Evolutionary conservation across 2,113 vertebrate species (phyloP), one percentile per base, ranked within the genome.

Genomic region (Pampusana beccarii): DNA sequence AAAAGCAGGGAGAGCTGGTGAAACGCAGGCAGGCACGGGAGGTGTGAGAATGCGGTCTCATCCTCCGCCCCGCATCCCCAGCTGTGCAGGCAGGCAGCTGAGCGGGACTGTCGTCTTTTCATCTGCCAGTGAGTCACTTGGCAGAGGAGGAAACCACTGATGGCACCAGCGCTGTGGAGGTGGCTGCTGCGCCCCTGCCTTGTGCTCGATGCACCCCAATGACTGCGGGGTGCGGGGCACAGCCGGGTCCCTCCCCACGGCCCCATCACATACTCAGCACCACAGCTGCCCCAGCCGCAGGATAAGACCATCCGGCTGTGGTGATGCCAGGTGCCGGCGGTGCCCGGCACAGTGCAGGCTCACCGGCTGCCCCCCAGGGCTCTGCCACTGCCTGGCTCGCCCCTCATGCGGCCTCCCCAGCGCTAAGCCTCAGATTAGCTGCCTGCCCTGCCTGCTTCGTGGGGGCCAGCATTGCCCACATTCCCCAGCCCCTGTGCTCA

Each of bases 101-200:
- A 70, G 21, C 9, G 6, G 13, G 51, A 16, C 4, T 9, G 46
- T 50, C 46, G 10, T 48, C 70, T 23, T 24, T 57, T 88, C 74
- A 31, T 54, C 92, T 82, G 70, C 56, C n/a, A 7, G 11, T 79
- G 88, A 95, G 61, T 95, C 91, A 86, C 25, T 51, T 36, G 53
- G 93, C 94, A 93, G 86, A 84, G 70, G 70, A 93, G 81, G 79
- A 88, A 94, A 74, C 56, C 28, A 8, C 85, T 58, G 88, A 66
- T 5, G 4, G 81, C 77, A 69, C 56, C 0, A 1, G 12, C 31
- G 54, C 58, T 1, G 21, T 9, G 71, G 71, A 84, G 36, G 73
- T 48, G 73, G 81, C 34, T 80, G 60, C 69, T 66, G 46, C 31
- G 18, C n/a, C 62, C 23, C 2, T 60, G 53, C 67, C 25, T 75